Percentiles rank a stretch among this genome's conserved stretches.
These are phyloP conservation scores for Drosophila bifasciata DNA, from an alignment of 1,140 invertebrate species.

Conservation along the genomic window DNA sequence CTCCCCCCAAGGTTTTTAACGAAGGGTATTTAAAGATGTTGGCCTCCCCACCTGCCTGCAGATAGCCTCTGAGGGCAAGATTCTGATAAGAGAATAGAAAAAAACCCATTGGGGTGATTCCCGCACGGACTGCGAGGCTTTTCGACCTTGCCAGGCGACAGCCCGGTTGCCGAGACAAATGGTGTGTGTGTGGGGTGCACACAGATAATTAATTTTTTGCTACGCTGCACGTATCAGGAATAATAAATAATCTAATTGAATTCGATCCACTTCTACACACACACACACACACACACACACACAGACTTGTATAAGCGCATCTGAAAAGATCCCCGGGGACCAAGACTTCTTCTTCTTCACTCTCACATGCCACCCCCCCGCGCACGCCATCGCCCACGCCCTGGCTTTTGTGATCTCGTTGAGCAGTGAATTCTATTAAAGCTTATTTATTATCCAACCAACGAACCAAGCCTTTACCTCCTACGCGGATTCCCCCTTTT, in stretches of 20 bases:
- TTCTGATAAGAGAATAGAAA: constrained; percentile 27
- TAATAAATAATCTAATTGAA: constrained; percentile 23
- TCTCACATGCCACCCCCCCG: too few species aligned
- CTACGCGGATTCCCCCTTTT: not conserved
- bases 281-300: too few species aligned
- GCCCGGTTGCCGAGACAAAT: too few species aligned
- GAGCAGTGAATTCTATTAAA: constrained; percentile 18
- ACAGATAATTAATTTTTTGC: constrained; percentile 7
- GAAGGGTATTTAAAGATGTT: too few species aligned
- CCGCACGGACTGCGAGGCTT: constrained; percentile 13
- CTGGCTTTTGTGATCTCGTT: constrained; percentile 12
- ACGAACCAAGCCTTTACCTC: constrained; percentile 6
- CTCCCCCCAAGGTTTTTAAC: too few species aligned
- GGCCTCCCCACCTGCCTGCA: constrained; percentile 21
- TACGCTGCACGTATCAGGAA: constrained; percentile 1
- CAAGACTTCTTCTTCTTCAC: too few species aligned
- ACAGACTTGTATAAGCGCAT: too few species aligned
- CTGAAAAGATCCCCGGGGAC: constrained; percentile 17
- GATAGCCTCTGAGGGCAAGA: constrained; percentile 12
- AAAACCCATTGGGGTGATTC: constrained; percentile 33
- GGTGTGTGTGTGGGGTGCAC: too few species aligned
- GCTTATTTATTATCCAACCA: constrained; percentile 29
- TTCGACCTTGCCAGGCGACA: constrained; percentile 22
- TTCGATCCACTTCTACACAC: constrained; percentile 4
- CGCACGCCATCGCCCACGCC: constrained; percentile 4